Conservation (phyloP, 2,797 vertebrate species). For the Cryptoblepharus egeriae region DNA sequence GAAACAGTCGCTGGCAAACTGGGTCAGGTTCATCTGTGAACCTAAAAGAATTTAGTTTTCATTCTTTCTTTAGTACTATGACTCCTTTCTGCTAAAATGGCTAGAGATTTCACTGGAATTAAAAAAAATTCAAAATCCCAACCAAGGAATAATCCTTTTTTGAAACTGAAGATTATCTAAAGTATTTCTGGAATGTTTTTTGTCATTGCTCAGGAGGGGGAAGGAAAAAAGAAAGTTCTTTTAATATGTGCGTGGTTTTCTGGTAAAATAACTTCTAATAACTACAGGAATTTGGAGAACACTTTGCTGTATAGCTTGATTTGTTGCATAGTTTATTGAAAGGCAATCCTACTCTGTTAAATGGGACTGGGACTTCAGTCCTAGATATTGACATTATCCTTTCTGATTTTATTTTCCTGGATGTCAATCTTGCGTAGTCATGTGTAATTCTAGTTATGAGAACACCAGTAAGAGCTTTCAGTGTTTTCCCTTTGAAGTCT, state of each 20-base stretch:
- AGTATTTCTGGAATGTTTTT: constrained; percentile 6
- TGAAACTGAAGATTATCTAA: constrained; percentile 1
- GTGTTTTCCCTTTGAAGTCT: constrained; percentile 15
- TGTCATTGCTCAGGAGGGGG: constrained; percentile 12
- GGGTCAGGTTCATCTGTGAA: neutral
- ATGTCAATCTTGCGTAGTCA: constrained; percentile 17
- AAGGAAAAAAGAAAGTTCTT: constrained; percentile 7
- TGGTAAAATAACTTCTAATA: constrained; percentile 13
- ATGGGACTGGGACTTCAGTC: constrained; percentile 3
- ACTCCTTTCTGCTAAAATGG: neutral
- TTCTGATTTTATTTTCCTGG: constrained; percentile 18
- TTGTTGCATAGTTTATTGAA: neutral
- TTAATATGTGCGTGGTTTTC: neutral
- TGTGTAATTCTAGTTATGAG: constrained; percentile 5
- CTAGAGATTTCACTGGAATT: neutral
- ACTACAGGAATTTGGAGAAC: constrained; percentile 10
- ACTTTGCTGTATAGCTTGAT: neutral
- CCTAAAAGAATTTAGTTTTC: neutral
- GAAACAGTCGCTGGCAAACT: neutral
- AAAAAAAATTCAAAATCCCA: neutral
- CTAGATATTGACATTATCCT: neutral
- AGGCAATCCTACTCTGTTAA: neutral
- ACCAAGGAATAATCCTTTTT: neutral
- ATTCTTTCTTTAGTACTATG: neutral
- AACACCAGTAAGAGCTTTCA: constrained; percentile 6